Evolutionary conservation across 2,888 invertebrate species (phyloP).

Genomic region (Drosophila mayaguana): DNA sequence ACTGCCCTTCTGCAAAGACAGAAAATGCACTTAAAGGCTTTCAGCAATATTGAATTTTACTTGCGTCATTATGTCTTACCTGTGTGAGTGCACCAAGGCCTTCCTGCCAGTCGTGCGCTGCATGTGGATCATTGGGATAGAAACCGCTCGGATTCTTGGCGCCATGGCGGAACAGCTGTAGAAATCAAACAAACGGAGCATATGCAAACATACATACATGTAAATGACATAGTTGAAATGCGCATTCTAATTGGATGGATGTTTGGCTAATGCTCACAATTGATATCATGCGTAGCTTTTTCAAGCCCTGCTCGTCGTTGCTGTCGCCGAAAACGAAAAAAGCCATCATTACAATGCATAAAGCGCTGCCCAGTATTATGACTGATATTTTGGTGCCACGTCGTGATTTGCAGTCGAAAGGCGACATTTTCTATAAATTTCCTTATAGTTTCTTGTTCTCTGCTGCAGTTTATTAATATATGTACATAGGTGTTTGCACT

Average conservation of each 20-base stretch:
- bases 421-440: conserved; percentile 57
- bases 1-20: conserved; percentile 89
- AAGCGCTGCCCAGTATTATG: conserved; percentile 80
- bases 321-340: conserved; percentile 84
- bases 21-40: conserved; percentile 5
- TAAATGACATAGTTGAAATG: conserved; percentile 21
- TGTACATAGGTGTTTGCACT: conserved; percentile 38
- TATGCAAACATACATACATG: not conserved
- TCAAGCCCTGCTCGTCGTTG: conserved; percentile 82
- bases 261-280: conserved; percentile 76
- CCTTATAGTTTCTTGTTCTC: conserved; percentile 23
- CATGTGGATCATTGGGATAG: conserved; percentile 93
- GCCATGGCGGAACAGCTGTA: conserved; percentile 84
- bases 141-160: conserved; percentile 88
- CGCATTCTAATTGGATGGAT: conserved; percentile 16
- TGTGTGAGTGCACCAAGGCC: conserved; percentile 92
- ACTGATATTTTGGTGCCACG: conserved; percentile 84
- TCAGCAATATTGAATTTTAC: not conserved
- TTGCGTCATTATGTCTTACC: conserved; percentile 53
- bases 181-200: not conserved
- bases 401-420: conserved; percentile 80
- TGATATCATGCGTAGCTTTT: conserved; percentile 84
- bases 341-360: conserved; percentile 83
- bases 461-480: conserved; percentile 62
- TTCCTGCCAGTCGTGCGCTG: conserved; percentile 91